A percentile compares a stretch with the other conserved stretches of the same genome.
These are phyloP conservation scores for Bemisia tabaci DNA, from an alignment of 1,140 invertebrate genomes.

Conservation along the genomic window DNA sequence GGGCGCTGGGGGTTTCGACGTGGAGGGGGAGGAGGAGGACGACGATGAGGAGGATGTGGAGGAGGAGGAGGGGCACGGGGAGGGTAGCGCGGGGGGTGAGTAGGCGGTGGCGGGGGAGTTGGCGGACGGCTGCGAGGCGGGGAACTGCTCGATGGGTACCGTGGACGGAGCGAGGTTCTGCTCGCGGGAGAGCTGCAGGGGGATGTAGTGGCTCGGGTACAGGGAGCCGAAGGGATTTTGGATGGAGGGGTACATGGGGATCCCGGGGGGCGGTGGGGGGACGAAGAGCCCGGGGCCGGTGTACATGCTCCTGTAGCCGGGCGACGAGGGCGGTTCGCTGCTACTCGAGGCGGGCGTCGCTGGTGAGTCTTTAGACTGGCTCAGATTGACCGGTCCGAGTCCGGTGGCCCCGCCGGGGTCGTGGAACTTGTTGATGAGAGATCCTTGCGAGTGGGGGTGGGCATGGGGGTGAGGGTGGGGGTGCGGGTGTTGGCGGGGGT, in stretches of 20 bases:
- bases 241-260: background rate
- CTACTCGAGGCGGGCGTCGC: background rate
- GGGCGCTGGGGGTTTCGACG: background rate
- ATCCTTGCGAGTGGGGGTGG: background rate
- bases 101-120: conserved; percentile 4
- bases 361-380: background rate
- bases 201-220: background rate
- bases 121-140: conserved; percentile 8
- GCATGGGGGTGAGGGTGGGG: conserved; percentile 8
- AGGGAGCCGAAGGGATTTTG: background rate
- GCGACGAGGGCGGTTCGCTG: background rate
- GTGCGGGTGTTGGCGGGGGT: background rate
- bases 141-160: background rate
- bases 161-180: background rate
- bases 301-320: background rate
- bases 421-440: background rate
- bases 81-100: background rate
- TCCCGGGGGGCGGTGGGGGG: background rate
- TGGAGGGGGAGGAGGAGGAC: background rate
- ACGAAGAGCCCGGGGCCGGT: background rate
- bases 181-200: background rate
- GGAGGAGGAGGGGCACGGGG: background rate
- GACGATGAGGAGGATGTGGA: background rate
- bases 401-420: background rate
- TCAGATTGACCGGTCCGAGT: conserved; percentile 4